A percentile compares a stretch with the other conserved stretches of the same genome.
phyloP scores from a whole-genome alignment of 2,797 vertebrate species.

The Anomalospiza imberbis region DNA sequence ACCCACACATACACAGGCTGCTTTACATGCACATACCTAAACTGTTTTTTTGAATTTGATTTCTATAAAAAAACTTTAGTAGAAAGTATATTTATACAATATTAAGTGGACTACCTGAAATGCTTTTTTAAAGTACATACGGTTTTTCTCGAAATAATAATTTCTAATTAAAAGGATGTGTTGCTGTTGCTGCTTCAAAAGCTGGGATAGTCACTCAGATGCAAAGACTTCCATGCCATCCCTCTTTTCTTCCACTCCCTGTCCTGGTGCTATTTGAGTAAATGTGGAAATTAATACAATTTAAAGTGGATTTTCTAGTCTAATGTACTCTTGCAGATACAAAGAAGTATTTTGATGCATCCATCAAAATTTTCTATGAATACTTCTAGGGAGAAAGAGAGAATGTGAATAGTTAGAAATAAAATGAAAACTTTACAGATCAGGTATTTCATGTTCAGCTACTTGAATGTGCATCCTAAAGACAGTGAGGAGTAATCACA shows the following conservation, averaged over 20 bases:
- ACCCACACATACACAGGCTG: background rate
- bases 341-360: background rate
- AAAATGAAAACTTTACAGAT: background rate
- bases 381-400: background rate
- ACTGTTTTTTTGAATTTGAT: background rate
- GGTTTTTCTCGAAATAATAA: background rate
- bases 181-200: background rate
- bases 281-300: background rate
- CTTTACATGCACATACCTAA: background rate
- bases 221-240: background rate
- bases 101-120: background rate
- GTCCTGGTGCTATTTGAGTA: background rate
- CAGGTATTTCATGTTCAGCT: background rate
- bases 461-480: background rate
- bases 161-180: background rate
- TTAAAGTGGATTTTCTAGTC: background rate
- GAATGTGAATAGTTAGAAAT: background rate
- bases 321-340: background rate
- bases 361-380: background rate
- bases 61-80: background rate
- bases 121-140: background rate
- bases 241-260: background rate
- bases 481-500: background rate
- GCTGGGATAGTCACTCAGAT: background rate
- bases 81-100: background rate